Evolutionary conservation across 2,888 invertebrate genomes (phyloP).

Genomic region (Caenorhabditis afra): DNA sequence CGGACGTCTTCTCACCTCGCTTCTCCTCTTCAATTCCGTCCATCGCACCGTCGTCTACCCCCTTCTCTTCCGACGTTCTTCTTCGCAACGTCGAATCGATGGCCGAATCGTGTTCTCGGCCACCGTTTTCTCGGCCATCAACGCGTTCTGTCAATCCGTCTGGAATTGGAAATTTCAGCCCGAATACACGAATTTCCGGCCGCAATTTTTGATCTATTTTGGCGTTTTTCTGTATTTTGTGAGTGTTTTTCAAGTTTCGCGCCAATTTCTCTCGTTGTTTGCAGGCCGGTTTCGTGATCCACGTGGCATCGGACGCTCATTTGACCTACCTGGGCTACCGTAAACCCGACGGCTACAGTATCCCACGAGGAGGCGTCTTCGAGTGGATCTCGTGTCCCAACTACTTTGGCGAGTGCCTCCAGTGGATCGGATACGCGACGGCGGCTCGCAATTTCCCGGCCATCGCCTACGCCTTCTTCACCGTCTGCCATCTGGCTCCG

Average conservation of each 20-base stretch:
- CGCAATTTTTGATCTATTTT: slow-evolving; percentile 13
- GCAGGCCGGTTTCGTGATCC: slow-evolving; percentile 35
- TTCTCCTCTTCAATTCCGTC: slow-evolving; percentile 81
- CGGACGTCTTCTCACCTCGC: slow-evolving; percentile 79
- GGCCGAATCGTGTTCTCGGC: slow-evolving; percentile 81
- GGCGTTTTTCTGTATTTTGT: slow-evolving; percentile 30
- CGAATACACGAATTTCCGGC: slow-evolving; percentile 18
- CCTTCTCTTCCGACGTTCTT: slow-evolving; percentile 68
- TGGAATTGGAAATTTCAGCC: slow-evolving; percentile 60
- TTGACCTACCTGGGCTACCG: slow-evolving; percentile 7
- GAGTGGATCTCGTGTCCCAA: slow-evolving; percentile 83
- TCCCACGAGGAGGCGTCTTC: slow-evolving; percentile 79
- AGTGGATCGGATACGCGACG: slow-evolving; percentile 83
- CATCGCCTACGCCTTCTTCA: slow-evolving; percentile 82
- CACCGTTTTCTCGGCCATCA: slow-evolving; percentile 82
- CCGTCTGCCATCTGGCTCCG: slow-evolving; percentile 82
- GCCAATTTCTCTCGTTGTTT: not conserved
- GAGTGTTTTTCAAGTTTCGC: slow-evolving; percentile 1
- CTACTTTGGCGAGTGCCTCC: slow-evolving; percentile 83
- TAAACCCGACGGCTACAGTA: not conserved
- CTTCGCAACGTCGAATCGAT: slow-evolving; percentile 81
- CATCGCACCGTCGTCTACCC: slow-evolving; percentile 82
- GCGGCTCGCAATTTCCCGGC: slow-evolving; percentile 81
- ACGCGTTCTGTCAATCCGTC: slow-evolving; percentile 82
- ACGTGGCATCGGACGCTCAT: slow-evolving; percentile 13